Conservation (phyloP, 2,888 invertebrate species). For the Caradrina clavipalpis region DNA sequence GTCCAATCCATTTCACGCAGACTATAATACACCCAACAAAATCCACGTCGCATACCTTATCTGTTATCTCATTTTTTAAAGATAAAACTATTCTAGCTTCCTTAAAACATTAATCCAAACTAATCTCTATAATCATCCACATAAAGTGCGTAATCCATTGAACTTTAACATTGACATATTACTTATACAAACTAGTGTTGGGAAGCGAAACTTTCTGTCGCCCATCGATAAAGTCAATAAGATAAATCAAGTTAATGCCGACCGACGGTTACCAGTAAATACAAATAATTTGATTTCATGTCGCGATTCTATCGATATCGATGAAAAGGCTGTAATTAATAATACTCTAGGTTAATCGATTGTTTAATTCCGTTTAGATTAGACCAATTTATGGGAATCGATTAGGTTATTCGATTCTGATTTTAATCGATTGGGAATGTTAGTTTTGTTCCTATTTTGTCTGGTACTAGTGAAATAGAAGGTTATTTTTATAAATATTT, state of each 20-base stretch:
- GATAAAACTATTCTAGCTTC: constrained; percentile 79
- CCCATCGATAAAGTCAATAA: constrained; percentile 84
- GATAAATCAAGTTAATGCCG: constrained; percentile 83
- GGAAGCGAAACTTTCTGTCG: constrained; percentile 72
- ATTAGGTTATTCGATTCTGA: constrained; percentile 60
- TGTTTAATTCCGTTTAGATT: constrained; percentile 60
- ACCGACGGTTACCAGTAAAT: constrained; percentile 76
- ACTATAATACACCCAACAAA: constrained; percentile 58
- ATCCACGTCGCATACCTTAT: constrained; percentile 75
- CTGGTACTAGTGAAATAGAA: constrained; percentile 11
- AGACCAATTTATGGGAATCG: constrained; percentile 54
- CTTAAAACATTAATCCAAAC: constrained; percentile 64
- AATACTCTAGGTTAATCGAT: constrained; percentile 72
- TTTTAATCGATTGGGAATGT: constrained; percentile 56
- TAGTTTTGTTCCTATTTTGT: constrained; percentile 36
- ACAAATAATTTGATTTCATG: constrained; percentile 77
- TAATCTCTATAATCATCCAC: constrained; percentile 63
- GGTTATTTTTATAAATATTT: constrained; percentile 49
- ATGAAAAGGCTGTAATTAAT: constrained; percentile 70
- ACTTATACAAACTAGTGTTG: constrained; percentile 67
- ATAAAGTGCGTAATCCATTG: constrained; percentile 71
- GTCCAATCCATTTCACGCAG: constrained; percentile 55
- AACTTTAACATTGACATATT: constrained; percentile 64
- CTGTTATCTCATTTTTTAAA: constrained; percentile 84
- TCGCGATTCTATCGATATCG: constrained; percentile 75